Base-by-base conservation (phyloP, 2,797 vertebrate species). In the Gambusia yucatana region DNA sequence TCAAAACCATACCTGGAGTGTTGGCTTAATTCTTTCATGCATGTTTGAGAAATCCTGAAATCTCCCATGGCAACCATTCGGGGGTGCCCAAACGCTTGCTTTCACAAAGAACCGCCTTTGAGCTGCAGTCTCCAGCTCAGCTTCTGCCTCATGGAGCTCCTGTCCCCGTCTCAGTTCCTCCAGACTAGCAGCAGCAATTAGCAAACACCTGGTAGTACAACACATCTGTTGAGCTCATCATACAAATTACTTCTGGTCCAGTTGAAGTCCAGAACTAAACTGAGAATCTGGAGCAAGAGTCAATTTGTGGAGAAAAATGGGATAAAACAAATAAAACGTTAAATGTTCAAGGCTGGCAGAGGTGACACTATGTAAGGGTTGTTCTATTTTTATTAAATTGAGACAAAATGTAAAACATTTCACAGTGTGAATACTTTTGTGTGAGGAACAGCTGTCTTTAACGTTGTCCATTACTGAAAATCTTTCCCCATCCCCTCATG, bases 401-500 rank as follows among this genome's bases (percentile, higher is more conserved):
- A 44, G 67, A 44, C 39, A 69, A 69, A 67, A 43, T 67, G 65
- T 41, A 22, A 41, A 67, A 14, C 11, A 69, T 41, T 44, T n/a
- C 20, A 69, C 1, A 43, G 4, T 25, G 67, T 70, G 41, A 70
- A 70, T 44, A 44, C 25, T 28, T 44, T 33, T 33, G 33, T 25
- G 17, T 41, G 16, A 70, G 22, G 67, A 70, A 44, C 67, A 70
- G 33, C 63, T 67, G 36, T 25, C 20, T 67, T 6, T 5, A 41
- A 67, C 36, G 36, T 71, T 61, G 77, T 78, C 55, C 90, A 89
- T 87, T 86, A 87, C 84, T 84, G 75, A 86, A 70, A 83, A 86
- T 88, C 87, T 82, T 78, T 93, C 92, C 91, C 87, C 48, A 79
- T 82, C 20, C 84, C 73, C 84, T 48, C 73, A 88, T 91, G 84